phyloP scores from a whole-genome alignment of 2,888 invertebrate species.

The Cantharis rufa region DNA sequence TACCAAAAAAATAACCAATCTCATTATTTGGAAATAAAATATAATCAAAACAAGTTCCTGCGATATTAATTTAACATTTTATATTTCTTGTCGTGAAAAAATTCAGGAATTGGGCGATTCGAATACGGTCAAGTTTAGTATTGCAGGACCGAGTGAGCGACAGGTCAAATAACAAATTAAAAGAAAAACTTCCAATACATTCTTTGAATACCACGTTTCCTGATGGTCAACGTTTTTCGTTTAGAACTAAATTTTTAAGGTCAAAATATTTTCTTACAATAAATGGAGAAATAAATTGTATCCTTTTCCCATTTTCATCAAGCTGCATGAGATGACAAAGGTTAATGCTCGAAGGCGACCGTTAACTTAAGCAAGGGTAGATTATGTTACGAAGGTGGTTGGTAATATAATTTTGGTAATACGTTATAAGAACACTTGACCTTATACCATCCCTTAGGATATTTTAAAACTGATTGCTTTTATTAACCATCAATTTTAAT shows the following conservation, averaged over 20 bases:
- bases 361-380: background rate
- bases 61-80: background rate
- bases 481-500: background rate
- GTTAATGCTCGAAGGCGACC: background rate
- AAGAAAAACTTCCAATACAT: background rate
- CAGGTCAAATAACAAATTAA: background rate
- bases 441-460: background rate
- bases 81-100: background rate
- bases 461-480: background rate
- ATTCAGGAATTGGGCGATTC: background rate
- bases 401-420: background rate
- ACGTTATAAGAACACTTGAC: background rate
- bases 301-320: background rate
- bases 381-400: background rate
- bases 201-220: background rate
- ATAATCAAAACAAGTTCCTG: too few species aligned
- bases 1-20: background rate
- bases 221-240: background rate
- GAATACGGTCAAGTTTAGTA: background rate
- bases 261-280: background rate
- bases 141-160: background rate
- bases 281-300: background rate
- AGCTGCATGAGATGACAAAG: background rate
- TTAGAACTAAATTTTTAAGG: background rate
- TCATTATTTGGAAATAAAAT: background rate